Conservation (phyloP, 2,888 invertebrate species). For the Caenorhabditis parvicauda region DNA sequence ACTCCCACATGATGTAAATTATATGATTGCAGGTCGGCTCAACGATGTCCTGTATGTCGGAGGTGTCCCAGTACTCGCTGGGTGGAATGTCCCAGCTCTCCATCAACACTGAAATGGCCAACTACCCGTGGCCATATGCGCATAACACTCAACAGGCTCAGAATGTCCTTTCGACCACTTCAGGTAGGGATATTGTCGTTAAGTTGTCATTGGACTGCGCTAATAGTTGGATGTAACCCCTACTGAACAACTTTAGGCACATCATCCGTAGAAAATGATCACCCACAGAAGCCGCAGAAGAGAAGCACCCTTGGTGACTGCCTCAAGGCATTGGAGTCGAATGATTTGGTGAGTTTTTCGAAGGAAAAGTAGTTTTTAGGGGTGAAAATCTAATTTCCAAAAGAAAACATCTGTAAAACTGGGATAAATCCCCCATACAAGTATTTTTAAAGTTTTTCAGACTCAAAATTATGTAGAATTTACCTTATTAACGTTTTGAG, state of each 20-base stretch:
- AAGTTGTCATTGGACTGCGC: no score
- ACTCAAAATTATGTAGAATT: no score
- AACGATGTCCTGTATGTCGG: constrained; percentile 14
- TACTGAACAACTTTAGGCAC: no score
- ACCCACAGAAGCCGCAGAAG: constrained; percentile 11
- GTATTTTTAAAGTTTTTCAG: no score
- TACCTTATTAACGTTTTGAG: no score
- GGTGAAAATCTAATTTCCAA: background rate
- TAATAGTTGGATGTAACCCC: no score
- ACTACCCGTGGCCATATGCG: constrained; percentile 5
- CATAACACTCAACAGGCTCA: constrained; percentile 9
- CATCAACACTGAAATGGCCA: constrained; percentile 15
- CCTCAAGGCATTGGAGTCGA: constrained; percentile 9
- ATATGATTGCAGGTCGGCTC: constrained; percentile 14
- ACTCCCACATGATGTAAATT: no score
- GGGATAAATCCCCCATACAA: no score
- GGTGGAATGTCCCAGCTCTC: constrained; percentile 16
- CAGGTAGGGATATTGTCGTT: no score
- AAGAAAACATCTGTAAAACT: background rate
- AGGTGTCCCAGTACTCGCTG: constrained; percentile 6
- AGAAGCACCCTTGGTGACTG: constrained; percentile 11
- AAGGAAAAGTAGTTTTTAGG: no score
- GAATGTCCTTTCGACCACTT: constrained; percentile 11
- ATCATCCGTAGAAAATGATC: constrained; percentile 14
- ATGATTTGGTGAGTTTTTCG: constrained; percentile 1